Conservation (phyloP, 1,140 invertebrate genomes). For the Atta cephalotes region DNA sequence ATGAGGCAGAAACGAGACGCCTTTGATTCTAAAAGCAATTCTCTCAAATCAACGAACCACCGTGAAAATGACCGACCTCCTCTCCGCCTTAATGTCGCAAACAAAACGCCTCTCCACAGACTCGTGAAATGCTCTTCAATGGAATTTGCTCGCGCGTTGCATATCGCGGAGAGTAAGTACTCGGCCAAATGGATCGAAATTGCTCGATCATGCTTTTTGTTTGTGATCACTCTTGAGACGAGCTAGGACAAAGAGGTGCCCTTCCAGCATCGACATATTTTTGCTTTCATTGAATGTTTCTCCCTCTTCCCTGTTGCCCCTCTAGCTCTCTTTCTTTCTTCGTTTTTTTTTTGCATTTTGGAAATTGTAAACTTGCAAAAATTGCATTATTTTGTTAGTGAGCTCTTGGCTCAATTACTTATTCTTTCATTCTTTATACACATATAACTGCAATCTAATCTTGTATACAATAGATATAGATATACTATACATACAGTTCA, state of each 20-base stretch:
- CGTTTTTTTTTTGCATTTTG: constrained; percentile 66
- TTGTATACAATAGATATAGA: background rate
- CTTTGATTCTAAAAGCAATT: constrained; percentile 72
- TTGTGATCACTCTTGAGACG: constrained; percentile 84
- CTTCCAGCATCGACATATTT: constrained; percentile 63
- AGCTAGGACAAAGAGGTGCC: constrained; percentile 72
- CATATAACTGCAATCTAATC: background rate
- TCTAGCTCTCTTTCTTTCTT: background rate
- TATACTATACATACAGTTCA: no score
- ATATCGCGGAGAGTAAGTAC: constrained; percentile 66
- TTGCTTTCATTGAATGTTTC: constrained; percentile 59
- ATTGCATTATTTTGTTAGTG: constrained; percentile 72
- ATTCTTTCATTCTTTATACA: constrained; percentile 30
- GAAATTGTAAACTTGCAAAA: constrained; percentile 64
- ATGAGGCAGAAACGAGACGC: background rate
- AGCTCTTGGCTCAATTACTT: constrained; percentile 16
- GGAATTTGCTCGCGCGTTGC: constrained; percentile 62
- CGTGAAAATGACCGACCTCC: constrained; percentile 84
- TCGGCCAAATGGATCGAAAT: constrained; percentile 79
- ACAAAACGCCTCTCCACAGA: constrained; percentile 85
- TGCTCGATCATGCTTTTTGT: constrained; percentile 82
- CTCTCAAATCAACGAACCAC: constrained; percentile 83
- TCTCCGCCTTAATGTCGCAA: constrained; percentile 84
- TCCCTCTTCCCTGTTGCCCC: background rate
- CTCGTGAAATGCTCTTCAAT: constrained; percentile 83